Percentiles rank a stretch among this genome's conserved stretches.
phyloP scores from a whole-genome alignment of 2,797 vertebrate species.

The Sebastes aleutianus region DNA sequence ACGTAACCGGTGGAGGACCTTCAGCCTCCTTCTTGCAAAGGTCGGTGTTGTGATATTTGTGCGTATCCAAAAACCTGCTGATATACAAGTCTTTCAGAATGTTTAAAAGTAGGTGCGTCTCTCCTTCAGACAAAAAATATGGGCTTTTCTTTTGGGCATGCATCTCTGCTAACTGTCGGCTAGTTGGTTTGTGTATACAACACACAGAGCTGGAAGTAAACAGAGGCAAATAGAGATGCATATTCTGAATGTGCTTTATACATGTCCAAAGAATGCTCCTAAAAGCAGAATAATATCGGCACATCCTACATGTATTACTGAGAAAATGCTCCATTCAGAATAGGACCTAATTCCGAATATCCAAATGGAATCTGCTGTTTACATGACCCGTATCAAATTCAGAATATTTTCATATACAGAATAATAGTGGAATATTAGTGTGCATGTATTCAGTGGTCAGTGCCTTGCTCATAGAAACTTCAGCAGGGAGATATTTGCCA shows the following conservation, averaged over 20 bases:
- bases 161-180: neutral
- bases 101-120: neutral
- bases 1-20: accelerated
- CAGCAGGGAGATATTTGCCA: neutral
- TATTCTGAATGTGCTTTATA: neutral
- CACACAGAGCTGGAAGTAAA: neutral
- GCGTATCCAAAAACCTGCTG: neutral
- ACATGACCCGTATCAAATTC: neutral
- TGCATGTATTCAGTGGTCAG: neutral
- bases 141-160: neutral
- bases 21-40: too few species aligned
- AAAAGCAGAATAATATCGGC: neutral
- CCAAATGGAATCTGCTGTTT: neutral
- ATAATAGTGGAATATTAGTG: neutral
- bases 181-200: neutral
- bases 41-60: too few species aligned
- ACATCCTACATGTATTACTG: accelerated
- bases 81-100: neutral
- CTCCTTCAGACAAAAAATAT: neutral
- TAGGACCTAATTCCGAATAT: neutral
- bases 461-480: neutral
- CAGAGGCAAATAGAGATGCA: too few species aligned
- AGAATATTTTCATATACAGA: too few species aligned
- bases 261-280: neutral
- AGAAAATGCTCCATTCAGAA: neutral